Conservation (phyloP, 2,113 vertebrate genomes). For the Strix uralensis region DNA sequence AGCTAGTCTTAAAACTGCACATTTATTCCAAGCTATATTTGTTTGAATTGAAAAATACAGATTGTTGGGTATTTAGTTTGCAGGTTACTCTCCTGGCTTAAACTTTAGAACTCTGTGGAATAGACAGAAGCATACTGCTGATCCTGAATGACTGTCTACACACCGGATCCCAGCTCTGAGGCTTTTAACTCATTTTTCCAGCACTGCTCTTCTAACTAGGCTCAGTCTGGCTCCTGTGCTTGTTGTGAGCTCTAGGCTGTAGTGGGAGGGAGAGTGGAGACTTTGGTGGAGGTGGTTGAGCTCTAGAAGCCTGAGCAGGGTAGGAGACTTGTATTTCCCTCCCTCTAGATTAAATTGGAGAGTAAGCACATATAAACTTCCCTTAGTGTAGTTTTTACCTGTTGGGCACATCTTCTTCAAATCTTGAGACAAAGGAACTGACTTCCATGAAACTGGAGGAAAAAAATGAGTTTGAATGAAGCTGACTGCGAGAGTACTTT, state of each 20-base stretch:
- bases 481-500: neutral
- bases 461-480: neutral
- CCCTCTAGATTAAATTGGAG: neutral
- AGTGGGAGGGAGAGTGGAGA: rapidly evolving
- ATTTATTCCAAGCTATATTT: neutral
- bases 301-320: neutral
- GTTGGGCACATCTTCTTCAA: neutral
- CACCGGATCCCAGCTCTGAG: neutral
- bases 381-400: neutral
- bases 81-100: neutral
- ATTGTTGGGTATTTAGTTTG: neutral
- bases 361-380: neutral
- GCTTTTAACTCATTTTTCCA: neutral
- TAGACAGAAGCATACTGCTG: neutral
- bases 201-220: neutral
- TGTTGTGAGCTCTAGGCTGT: neutral
- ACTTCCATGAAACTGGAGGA: neutral
- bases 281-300: neutral
- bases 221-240: neutral
- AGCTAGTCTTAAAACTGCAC: neutral
- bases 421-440: neutral
- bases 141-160: rapidly evolving
- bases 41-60: neutral
- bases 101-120: neutral
- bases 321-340: neutral